A percentile compares a stretch with the other conserved stretches of the same genome.
Evolutionary conservation across 2,113 vertebrate species (phyloP).

Genomic region (Desmodus rotundus): DNA sequence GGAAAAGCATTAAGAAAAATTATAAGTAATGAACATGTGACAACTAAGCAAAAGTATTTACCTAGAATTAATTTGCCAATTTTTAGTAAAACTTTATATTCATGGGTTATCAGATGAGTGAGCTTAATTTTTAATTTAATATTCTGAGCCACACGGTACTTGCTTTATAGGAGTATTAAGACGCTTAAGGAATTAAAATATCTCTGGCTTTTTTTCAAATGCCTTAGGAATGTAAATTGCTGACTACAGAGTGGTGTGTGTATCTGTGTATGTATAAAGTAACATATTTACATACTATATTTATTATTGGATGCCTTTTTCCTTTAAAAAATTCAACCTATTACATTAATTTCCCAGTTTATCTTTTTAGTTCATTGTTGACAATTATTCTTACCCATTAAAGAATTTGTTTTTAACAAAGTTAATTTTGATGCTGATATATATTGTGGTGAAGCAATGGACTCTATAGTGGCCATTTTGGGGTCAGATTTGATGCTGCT

Average conservation of each 20-base stretch:
- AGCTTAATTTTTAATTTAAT: slow-evolving; percentile 22
- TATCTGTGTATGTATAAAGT: not conserved
- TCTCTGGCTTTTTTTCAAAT: not conserved
- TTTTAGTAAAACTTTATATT: not conserved
- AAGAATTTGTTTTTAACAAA: not conserved
- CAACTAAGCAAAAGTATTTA: not conserved
- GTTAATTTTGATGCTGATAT: slow-evolving; percentile 14
- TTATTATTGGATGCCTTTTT: not conserved
- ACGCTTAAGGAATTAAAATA: not conserved
- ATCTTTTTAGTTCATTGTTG: not conserved
- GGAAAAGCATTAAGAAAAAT: not conserved
- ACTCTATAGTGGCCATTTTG: not conserved
- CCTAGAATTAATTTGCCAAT: slow-evolving; percentile 12
- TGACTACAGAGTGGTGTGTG: not conserved
- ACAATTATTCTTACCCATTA: not conserved
- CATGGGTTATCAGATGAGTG: not conserved
- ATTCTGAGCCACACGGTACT: not conserved
- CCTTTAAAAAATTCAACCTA: not conserved
- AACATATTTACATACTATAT: not conserved
- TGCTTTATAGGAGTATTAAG: not conserved
- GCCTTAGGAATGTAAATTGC: not conserved
- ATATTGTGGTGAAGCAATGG: not conserved
- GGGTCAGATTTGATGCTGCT: not conserved
- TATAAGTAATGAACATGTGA: not conserved
- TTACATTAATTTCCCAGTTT: not conserved